Evolutionary conservation across 2,797 vertebrate species (phyloP), one percentile per base, ranked within the genome.

Genomic region (Chaunax sp.): DNA sequence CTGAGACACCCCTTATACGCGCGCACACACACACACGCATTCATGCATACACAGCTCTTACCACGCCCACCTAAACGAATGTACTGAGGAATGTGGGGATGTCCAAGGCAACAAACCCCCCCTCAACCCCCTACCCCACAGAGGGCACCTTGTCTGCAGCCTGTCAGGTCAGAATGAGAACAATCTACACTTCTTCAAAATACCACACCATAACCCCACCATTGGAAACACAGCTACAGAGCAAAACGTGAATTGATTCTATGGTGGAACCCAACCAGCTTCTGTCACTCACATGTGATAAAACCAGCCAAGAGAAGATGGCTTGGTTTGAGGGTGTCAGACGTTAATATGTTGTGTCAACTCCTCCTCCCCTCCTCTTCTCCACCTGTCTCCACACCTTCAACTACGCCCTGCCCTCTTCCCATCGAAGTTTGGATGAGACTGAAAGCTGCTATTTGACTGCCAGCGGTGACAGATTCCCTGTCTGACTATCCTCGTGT

Each of bases 371-470:
- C 55, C 52, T 68, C 61, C 38, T 77, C 65, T 76, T 83, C 64
- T 74, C 73, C 64, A 66, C 75, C 57, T 59, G 70, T 83, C 70
- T 64, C 60, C 59, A 64, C 70, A 65, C 64, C 62, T 41, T 75
- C 61, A 59, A 61, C 45, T 46, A 68, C 67, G 7, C 65, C 72
- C 69, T 40, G n/a, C 74, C 82, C 72, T 80, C 67, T 69, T 87
- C 78, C 78, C 75, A 65, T 85, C 53, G 43, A 80, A 86, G 84
- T 86, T 88, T 85, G 83, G 90, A 91, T 86, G 77, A 90, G 81
- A 89, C 87, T 92, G 87, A 93, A 90, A 93, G 93, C 94, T 94
- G 94, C 93, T 94, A 93, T 89, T 88, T 92, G 92, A 92, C 92
- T 93, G 92, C 91, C 92, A 92, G 91, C 90, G 69, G 79, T 78